Conservation (phyloP, 1,140 invertebrate genomes). For the Coptotermes formosanus region DNA sequence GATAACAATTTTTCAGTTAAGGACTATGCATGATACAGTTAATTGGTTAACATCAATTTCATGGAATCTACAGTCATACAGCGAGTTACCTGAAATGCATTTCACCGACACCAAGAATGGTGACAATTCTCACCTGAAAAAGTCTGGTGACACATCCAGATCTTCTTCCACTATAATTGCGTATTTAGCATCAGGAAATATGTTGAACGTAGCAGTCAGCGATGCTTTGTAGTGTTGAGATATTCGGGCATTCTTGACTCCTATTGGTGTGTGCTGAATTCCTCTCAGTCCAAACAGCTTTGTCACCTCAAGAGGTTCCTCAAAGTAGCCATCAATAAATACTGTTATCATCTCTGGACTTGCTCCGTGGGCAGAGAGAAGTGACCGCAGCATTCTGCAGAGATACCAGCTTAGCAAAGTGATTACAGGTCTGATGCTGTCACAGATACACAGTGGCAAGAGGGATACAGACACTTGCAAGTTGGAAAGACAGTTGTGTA, state of each 20-base stretch:
- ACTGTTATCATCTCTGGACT: slow-evolving; percentile 63
- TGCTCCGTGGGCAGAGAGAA: slow-evolving; percentile 59
- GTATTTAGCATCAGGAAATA: slow-evolving; percentile 60
- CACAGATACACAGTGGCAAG: too few species aligned
- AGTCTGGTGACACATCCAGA: slow-evolving; percentile 64
- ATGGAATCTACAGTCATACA: too few species aligned
- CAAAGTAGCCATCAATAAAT: slow-evolving; percentile 68
- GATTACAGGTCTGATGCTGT: too few species aligned
- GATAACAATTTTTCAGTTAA: too few species aligned
- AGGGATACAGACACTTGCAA: too few species aligned
- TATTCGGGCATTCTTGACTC: slow-evolving; percentile 57
- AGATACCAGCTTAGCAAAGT: not conserved
- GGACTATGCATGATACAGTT: too few species aligned
- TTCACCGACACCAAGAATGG: too few species aligned
- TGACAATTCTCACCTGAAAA: slow-evolving; percentile 53
- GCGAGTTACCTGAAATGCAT: too few species aligned
- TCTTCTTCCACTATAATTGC: slow-evolving; percentile 67
- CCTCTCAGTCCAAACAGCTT: slow-evolving; percentile 60
- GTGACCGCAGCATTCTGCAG: slow-evolving; percentile 56
- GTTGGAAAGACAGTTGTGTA: too few species aligned
- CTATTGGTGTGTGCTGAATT: slow-evolving; percentile 58
- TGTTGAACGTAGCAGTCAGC: slow-evolving; percentile 63
- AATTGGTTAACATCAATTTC: too few species aligned
- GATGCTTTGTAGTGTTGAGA: slow-evolving; percentile 69
- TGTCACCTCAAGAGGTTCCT: slow-evolving; percentile 63